Conservation (phyloP, 1,140 invertebrate genomes). For the Tetragnatha versicolor region DNA sequence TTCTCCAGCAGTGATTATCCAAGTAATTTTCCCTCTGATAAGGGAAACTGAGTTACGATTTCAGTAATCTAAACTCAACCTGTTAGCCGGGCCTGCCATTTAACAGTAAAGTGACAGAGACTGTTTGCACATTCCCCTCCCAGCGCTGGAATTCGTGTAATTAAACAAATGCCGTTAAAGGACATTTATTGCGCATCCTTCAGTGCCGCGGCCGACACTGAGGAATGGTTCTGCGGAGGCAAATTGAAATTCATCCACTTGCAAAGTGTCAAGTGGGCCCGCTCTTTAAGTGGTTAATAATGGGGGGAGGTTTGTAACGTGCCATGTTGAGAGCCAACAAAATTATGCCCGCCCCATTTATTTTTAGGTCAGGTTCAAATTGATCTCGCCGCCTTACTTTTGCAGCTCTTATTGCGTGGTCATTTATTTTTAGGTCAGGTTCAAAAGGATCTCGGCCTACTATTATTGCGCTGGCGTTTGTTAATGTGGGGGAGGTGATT, state of each 20-base stretch:
- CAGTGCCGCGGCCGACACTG: constrained; percentile 13
- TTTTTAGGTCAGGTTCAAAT: constrained; percentile 42
- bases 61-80: constrained; percentile 37
- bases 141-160: constrained; percentile 36
- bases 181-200: constrained; percentile 47
- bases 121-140: constrained; percentile 34
- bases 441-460: no score
- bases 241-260: constrained; percentile 50
- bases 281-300: constrained; percentile 51
- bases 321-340: constrained; percentile 2
- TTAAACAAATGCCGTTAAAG: constrained; percentile 53
- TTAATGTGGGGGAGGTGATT: no score
- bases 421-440: no score
- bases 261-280: constrained; percentile 39
- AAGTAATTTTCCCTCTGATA: constrained; percentile 17
- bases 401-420: no score
- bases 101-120: constrained; percentile 48
- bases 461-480: no score
- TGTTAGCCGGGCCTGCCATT: constrained; percentile 22
- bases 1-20: constrained; percentile 26
- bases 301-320: constrained; percentile 23
- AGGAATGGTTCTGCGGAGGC: constrained; percentile 2
- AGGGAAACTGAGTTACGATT: constrained; percentile 35
- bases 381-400: no score
- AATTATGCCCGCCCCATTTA: constrained; percentile 40